Evolutionary conservation across 2,888 invertebrate genomes (phyloP).

Genomic region (Catocala sponsa): DNA sequence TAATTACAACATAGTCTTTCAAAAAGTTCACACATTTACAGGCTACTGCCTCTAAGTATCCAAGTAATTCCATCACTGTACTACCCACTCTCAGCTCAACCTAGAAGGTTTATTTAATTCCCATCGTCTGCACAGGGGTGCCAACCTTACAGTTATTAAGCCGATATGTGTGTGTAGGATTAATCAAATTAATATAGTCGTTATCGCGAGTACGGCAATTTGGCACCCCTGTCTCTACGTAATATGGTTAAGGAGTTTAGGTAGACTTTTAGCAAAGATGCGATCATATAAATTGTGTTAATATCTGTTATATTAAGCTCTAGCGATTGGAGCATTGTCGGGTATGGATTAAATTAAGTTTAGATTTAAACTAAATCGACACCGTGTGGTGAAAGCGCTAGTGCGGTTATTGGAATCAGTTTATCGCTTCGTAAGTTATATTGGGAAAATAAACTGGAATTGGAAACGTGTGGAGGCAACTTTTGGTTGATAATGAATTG

Average conservation of each 20-base stretch:
- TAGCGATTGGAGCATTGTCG: conserved; percentile 5
- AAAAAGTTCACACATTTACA: background rate
- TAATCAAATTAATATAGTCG: conserved; percentile 77
- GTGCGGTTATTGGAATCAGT: too few relatives aligned
- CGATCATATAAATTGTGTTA: conserved; percentile 47
- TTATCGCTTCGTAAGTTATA: too few relatives aligned
- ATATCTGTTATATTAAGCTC: conserved; percentile 26
- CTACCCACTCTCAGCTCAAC: conserved; percentile 23
- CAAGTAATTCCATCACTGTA: conserved; percentile 11
- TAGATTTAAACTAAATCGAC: background rate
- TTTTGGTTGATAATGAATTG: too few relatives aligned
- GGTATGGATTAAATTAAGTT: conserved; percentile 2
- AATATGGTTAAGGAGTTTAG: conserved; percentile 50
- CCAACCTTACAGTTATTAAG: conserved; percentile 58
- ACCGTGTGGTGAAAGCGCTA: too few relatives aligned
- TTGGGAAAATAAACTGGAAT: too few relatives aligned
- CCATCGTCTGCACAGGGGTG: conserved; percentile 43
- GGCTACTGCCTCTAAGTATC: conserved; percentile 4
- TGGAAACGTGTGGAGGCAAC: too few relatives aligned
- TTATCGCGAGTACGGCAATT: conserved; percentile 73
- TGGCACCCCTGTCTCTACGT: conserved; percentile 52
- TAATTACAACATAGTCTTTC: background rate
- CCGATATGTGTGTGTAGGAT: conserved; percentile 63
- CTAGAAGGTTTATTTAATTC: conserved; percentile 40
- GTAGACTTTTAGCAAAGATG: conserved; percentile 49